These are phyloP conservation scores for Melipona beecheii DNA, from an alignment of 2,888 invertebrate genomes.

Conservation along the genomic window DNA sequence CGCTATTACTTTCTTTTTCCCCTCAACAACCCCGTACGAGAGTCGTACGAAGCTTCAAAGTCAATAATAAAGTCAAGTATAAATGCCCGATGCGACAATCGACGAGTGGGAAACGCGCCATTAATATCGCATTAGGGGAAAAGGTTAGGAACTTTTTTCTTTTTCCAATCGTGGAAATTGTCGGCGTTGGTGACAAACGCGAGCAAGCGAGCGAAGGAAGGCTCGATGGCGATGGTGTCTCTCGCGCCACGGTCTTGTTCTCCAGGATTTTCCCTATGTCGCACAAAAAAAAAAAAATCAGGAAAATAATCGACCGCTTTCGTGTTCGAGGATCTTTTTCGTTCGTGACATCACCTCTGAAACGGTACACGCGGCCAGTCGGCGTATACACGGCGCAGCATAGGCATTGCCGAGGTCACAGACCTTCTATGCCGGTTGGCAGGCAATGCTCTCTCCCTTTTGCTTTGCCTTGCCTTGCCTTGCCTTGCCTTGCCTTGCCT, in stretches of 20 bases:
- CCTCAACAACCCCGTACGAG: too few species aligned
- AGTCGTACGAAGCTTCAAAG: neutral
- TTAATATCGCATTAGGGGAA: neutral
- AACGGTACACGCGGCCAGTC: constrained; percentile 72
- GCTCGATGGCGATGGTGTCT: too few species aligned
- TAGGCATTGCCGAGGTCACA: constrained; percentile 81
- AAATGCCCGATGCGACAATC: neutral
- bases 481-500: constrained; percentile 61
- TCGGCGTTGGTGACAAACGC: neutral
- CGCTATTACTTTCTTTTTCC: neutral
- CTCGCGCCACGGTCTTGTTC: too few species aligned
- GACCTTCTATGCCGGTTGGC: constrained; percentile 82
- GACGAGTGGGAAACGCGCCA: neutral
- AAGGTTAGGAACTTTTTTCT: neutral
- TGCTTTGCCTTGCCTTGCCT: constrained; percentile 59
- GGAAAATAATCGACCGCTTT: constrained; percentile 29
- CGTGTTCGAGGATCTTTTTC: constrained; percentile 54
- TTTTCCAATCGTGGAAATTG: neutral
- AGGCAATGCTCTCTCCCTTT: constrained; percentile 76
- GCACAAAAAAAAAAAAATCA: neutral
- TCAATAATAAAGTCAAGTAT: neutral
- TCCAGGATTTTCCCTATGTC: too few species aligned
- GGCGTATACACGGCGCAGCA: constrained; percentile 54
- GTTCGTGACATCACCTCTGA: constrained; percentile 77
- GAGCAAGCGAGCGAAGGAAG: neutral